Conservation (phyloP, 2,888 invertebrate genomes). For the Heliconius charithonia region DNA sequence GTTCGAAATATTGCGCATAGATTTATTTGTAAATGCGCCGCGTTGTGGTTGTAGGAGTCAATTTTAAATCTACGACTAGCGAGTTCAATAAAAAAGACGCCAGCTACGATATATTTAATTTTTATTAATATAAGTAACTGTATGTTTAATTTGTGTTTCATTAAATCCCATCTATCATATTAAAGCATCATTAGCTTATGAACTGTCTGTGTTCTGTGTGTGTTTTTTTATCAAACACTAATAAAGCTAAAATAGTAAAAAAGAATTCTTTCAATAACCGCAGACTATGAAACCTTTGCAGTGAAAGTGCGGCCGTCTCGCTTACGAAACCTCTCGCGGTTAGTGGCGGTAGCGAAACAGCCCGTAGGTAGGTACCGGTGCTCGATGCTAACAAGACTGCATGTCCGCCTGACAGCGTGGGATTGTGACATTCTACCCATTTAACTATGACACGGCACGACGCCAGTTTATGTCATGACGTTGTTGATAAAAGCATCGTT, state of each 20-base stretch:
- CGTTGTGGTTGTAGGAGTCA: neutral
- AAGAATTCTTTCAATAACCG: slow-evolving; percentile 53
- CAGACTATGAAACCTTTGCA: slow-evolving; percentile 37
- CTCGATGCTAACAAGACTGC: slow-evolving; percentile 25
- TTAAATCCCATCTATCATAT: neutral
- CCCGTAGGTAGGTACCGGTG: slow-evolving; percentile 20
- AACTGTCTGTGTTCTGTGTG: too few species aligned
- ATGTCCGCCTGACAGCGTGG: slow-evolving; percentile 28
- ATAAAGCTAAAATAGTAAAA: slow-evolving; percentile 3
- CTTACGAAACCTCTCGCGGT: slow-evolving; percentile 38
- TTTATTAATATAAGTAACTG: neutral
- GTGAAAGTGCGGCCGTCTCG: slow-evolving; percentile 37
- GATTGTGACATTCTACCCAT: slow-evolving; percentile 24
- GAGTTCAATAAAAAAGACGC: neutral
- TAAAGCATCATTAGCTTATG: neutral
- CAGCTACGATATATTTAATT: neutral
- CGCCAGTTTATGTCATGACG: neutral
- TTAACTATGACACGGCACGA: slow-evolving; percentile 18
- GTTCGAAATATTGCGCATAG: too few species aligned
- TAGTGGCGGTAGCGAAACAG: slow-evolving; percentile 32
- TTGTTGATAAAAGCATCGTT: slow-evolving; percentile 10
- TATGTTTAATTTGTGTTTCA: neutral
- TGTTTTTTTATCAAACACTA: neutral
- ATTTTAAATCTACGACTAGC: too few species aligned
- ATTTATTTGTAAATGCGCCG: neutral